A percentile compares a stretch with the other conserved stretches of the same genome.
Evolutionary conservation across 2,797 vertebrate genomes (phyloP).

Genomic region (Yasuhikotakia modesta): DNA sequence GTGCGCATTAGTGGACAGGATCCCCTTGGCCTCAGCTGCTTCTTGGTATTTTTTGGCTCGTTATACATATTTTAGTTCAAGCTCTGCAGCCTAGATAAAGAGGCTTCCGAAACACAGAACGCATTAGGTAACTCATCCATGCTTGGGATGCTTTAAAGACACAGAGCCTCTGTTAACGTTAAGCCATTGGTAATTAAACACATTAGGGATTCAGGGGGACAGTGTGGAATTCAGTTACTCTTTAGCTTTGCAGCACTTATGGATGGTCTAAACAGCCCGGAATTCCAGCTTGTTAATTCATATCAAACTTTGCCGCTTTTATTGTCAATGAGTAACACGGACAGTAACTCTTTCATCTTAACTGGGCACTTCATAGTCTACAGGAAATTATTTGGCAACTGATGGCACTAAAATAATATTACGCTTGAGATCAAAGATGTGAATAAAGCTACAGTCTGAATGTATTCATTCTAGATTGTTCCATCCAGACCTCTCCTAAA

Average conservation of each 20-base stretch:
- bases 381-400: neutral
- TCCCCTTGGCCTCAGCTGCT: slow-evolving; percentile 25
- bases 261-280: slow-evolving; percentile 5
- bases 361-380: neutral
- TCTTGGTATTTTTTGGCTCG: slow-evolving; percentile 40
- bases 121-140: slow-evolving; percentile 33
- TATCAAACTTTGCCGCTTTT: slow-evolving; percentile 4
- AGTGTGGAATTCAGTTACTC: slow-evolving; percentile 4
- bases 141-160: slow-evolving; percentile 14
- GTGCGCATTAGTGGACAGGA: slow-evolving; percentile 6
- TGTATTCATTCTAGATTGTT: neutral
- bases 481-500: neutral
- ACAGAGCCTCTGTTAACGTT: slow-evolving; percentile 19
- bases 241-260: slow-evolving; percentile 30
- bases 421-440: neutral
- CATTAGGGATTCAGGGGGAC: slow-evolving; percentile 34
- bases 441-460: neutral
- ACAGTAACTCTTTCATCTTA: slow-evolving; percentile 10
- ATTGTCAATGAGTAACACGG: slow-evolving; percentile 9
- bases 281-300: neutral
- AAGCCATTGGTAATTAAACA: slow-evolving; percentile 35
- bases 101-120: slow-evolving; percentile 28
- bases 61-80: slow-evolving; percentile 53
- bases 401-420: neutral
- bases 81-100: slow-evolving; percentile 31